Evolutionary conservation across 2,797 vertebrate species (phyloP), one percentile per base, ranked within the genome.

Genomic region (Phalloptychus januarius): DNA sequence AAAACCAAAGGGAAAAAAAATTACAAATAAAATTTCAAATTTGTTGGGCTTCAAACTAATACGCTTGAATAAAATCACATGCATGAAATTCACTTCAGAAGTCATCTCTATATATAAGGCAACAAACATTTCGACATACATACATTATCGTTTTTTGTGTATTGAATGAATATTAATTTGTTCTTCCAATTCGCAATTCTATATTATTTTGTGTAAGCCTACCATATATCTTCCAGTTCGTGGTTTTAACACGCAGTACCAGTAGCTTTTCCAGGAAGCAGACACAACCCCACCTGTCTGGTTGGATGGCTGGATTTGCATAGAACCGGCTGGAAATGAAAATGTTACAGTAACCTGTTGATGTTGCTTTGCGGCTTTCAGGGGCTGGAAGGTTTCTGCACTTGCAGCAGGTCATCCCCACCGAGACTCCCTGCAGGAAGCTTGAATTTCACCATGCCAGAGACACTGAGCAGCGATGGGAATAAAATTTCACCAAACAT

Each of bases 401-500:
- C 92, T 92, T 93, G 92, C 89, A 90, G 77, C 86, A 86, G 88
- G 85, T 84, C 84, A 56, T 5, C 46, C 7, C 46, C 28, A 40
- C 52, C 52, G n/a, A 56, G 25, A 81, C 77, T 74, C n/a, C 20
- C 72, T 40, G 46, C 33, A 40, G 46, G 31, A 42, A 67, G 36
- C 36, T 38, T 40, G 12, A 25, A 28, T 70, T n/a, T 70, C 5
- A 28, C 40, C 67, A 25, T 16, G 25, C 31, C 67, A 45, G 42
- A 45, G 28, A 45, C 40, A 28, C 40, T 1, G n/a, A 71, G 13
- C 67, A 7, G 33, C 2, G 33, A 15, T 4, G 31, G 8, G 13
- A 52, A 54, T 25, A 52, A 52, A 73, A 52, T 42, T 69, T 45
- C 54, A 45, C 5, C 6, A 31, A 42, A 58, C 12, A n/a, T 31